phyloP scores from a whole-genome alignment of 2,113 vertebrate genomes.

The Chionomys nivalis region DNA sequence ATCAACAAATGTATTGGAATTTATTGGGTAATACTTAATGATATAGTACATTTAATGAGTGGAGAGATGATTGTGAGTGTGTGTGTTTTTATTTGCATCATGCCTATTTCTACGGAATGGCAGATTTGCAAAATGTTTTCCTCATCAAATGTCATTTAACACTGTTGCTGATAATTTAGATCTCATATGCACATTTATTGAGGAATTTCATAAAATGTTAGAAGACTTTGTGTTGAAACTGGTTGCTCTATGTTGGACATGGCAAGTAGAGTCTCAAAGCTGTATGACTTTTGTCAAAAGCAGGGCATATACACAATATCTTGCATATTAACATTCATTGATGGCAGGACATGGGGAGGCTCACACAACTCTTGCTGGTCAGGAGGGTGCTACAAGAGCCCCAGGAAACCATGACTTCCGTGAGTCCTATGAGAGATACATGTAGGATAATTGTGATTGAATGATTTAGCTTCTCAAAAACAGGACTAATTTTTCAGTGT shows the following conservation, averaged over 20 bases:
- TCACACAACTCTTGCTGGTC: background rate
- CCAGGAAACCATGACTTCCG: background rate
- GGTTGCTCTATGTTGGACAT: background rate
- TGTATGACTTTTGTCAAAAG: background rate
- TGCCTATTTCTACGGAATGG: background rate
- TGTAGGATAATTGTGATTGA: too few species aligned
- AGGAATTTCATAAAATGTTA: slow-evolving; percentile 43
- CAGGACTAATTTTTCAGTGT: background rate
- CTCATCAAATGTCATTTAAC: slow-evolving; percentile 51
- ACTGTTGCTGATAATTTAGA: slow-evolving; percentile 46
- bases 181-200: slow-evolving; percentile 55
- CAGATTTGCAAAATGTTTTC: slow-evolving; percentile 27
- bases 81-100: background rate
- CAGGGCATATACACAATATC: background rate
- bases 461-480: background rate
- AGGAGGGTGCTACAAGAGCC: background rate
- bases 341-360: background rate
- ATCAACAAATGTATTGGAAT: background rate
- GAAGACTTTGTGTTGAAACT: slow-evolving; percentile 64
- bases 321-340: background rate
- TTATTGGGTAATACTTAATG: background rate
- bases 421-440: background rate
- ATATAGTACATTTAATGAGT: background rate
- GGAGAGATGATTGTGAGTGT: background rate
- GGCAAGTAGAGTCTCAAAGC: background rate